These are phyloP conservation scores for Platypus cylindrus DNA, from an alignment of 2,888 invertebrate genomes.

Conservation along the genomic window DNA sequence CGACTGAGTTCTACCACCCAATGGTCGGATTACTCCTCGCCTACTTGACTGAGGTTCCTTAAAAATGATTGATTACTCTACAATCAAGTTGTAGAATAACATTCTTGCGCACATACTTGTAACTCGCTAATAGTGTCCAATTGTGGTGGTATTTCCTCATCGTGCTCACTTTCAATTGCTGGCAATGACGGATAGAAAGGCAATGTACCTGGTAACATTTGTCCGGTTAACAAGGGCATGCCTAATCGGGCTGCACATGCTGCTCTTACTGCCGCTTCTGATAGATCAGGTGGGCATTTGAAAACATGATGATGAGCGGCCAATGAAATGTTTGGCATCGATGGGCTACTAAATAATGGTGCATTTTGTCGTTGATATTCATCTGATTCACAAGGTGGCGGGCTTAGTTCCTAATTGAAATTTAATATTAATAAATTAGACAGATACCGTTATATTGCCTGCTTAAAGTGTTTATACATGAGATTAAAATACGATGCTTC, in stretches of 20 bases:
- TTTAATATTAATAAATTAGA: no score
- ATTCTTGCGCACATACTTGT: conserved; percentile 18
- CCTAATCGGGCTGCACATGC: conserved; percentile 56
- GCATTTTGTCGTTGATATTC: conserved; percentile 53
- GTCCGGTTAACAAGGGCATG: conserved; percentile 46
- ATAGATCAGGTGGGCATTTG: conserved; percentile 42
- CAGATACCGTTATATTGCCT: no score
- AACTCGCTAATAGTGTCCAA: conserved; percentile 37
- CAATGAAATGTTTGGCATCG: conserved; percentile 93
- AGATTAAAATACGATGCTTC: no score
- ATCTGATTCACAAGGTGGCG: conserved; percentile 47
- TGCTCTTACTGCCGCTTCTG: conserved; percentile 68
- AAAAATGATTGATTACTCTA: conserved; percentile 2
- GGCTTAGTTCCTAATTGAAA: conserved; percentile 46
- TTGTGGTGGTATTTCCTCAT: conserved; percentile 38
- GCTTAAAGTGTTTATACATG: no score
- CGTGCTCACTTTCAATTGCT: conserved; percentile 43
- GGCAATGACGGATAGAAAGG: conserved; percentile 60
- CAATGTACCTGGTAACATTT: conserved; percentile 52
- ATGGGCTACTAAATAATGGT: conserved; percentile 85
- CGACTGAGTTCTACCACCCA: conserved; percentile 89
- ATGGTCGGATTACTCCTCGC: conserved; percentile 47
- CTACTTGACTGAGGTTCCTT: conserved; percentile 24
- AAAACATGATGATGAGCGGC: conserved; percentile 36
- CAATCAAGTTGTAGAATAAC: neutral